These are phyloP conservation scores for Orbicella faveolata DNA, from an alignment of 64 coral and sea anemone genomes.

Conservation along the genomic window DNA sequence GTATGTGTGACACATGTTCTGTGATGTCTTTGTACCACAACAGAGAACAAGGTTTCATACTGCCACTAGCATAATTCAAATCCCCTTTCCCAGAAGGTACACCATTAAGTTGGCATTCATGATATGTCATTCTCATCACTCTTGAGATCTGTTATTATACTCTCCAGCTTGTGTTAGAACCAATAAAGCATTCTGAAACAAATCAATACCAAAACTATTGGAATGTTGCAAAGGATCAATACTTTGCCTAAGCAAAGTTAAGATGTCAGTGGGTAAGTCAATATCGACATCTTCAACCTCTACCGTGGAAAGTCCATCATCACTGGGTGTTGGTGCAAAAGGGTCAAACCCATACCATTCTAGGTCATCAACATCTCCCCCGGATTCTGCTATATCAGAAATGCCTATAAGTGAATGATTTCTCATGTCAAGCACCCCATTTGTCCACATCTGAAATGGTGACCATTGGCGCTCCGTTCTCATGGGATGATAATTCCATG, in stretches of 20 bases:
- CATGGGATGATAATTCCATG: constrained; percentile 62
- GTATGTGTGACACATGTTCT: too few relatives aligned
- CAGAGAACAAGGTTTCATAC: too few relatives aligned
- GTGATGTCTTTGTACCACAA: too few relatives aligned
- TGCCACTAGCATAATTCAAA: too few relatives aligned
- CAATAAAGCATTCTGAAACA: constrained; percentile 7
- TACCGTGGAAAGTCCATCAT: constrained; percentile 35
- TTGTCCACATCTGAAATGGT: constrained; percentile 55
- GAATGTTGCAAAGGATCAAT: constrained; percentile 32
- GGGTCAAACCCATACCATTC: constrained; percentile 35
- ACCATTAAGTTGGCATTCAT: too few relatives aligned
- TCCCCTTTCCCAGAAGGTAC: too few relatives aligned
- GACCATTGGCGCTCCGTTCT: constrained; percentile 41
- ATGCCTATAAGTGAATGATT: constrained; percentile 8
- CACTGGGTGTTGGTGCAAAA: constrained; percentile 7
- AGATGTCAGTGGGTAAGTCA: neutral
- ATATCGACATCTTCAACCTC: constrained; percentile 26
- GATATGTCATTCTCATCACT: neutral
- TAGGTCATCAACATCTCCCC: constrained; percentile 17
- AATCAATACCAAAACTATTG: constrained; percentile 8
- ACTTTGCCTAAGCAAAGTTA: constrained; percentile 26
- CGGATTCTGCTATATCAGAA: constrained; percentile 33
- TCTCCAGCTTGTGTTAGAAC: neutral
- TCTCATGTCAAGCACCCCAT: constrained; percentile 49
- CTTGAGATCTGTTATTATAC: neutral